Evolutionary conservation across 2,113 vertebrate species (phyloP), one percentile per base, ranked within the genome.

Genomic region (Hemiprocne comata): DNA sequence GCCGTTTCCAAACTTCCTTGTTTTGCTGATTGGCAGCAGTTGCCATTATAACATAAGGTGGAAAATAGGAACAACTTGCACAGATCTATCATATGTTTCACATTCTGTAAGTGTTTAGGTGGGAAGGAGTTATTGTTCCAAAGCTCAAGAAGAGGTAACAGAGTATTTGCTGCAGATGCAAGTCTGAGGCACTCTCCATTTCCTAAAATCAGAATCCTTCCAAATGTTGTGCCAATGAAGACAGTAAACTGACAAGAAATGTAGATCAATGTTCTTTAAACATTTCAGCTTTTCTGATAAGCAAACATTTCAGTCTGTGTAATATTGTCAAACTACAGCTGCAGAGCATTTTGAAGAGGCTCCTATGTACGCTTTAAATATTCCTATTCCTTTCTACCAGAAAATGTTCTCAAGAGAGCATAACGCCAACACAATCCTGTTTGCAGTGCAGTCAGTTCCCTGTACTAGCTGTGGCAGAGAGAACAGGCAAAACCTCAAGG

Each of bases 161-260:
- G 92, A 95, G 74, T 65, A 90, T 48, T 96, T 93, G 12, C 53
- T 95, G 86, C 95, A 94, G 95, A 97, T 96, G 93, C 79, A 77
- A 96, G 94, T 95, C 95, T 95, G 89, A 94, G 83, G 90, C 90
- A 42, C 76, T 92, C 92, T 95, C 90, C 89, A 38, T 96, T 96
- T 95, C 85, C 58, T 82, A 93, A 94, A 95, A 97, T 90, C 95
- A 91, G 94, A 97, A 97, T 95, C 83, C 93, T 97, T 97, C 96
- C 96, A 97, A 97, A 76, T 97, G 96, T 97, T 97, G 96, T 97
- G 95, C 93, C 97, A 96, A 97, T 91, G 93, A 87, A 97, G 95
- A 96, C 85, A 87, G 95, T 97, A 97, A 97, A 97, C 96, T 97
- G 97, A 97, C 97, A 97, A 96, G 95, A 95, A 97, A 94, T 94